Base-by-base conservation (phyloP, 2,797 vertebrate species). In the Helostoma temminkii region DNA sequence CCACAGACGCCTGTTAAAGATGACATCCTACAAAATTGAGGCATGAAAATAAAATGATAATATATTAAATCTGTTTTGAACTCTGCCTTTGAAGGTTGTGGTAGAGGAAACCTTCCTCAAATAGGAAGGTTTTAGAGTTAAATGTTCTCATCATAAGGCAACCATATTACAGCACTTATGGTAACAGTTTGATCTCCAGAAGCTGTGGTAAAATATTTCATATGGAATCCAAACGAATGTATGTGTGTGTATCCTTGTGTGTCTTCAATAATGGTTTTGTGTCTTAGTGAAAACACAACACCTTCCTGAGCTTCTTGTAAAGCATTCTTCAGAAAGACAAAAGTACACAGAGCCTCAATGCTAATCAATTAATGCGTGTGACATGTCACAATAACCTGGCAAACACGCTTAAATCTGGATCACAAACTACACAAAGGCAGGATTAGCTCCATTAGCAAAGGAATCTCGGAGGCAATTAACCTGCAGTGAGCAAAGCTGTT, bases 371-470 rank as follows among this genome's bases (percentile, higher is more conserved):
- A 80, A 71, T 66, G 68, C 55, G 59, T 39, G 53, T 34, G 16
- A 53, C 56, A 37, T 65, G 32, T 68, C 56, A 84, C 71, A 84
- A 76, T 60, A 69, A 70, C 74, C 47, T 64, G 53, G 49, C 60
- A 81, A 81, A 86, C 68, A 66, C 66, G 59, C 65, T 80, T 50
- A 63, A 66, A 81, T 71, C 64, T 63, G 61, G 48, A 78, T 56
- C 45, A 9, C 62, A 71, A 76, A 72, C 79, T 66, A 3, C 74
- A 86, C 81, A 81, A 85, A 74, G 65, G 57, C 56, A 5, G 76
- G 80, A 90, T 88, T 86, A 88, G 74, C 37, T 70, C 81, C 53
- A 85, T 85, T 90, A 86, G 78, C 24, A 42, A 37, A 55, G 74
- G 75, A 71, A 81, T 82, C 63, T 79, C 72, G n/a, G 63, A 71